Conservation (phyloP, 2,113 vertebrate species). For the Pongo abelii region DNA sequence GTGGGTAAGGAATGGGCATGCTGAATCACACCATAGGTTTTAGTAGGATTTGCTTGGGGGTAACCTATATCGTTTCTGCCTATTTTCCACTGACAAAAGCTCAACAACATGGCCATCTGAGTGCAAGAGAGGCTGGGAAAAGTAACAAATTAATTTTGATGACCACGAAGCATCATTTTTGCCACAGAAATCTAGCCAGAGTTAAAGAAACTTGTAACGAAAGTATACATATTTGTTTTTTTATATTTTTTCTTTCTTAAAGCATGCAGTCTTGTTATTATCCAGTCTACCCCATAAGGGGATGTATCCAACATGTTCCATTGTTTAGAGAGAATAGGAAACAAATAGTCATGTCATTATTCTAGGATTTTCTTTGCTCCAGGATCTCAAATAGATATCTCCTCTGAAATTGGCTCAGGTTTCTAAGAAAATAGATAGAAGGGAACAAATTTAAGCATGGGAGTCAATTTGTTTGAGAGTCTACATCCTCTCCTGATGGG, state of each 20-base stretch:
- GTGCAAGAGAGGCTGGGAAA: background rate
- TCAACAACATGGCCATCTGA: background rate
- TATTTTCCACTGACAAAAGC: background rate
- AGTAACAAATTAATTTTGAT: background rate
- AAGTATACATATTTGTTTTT: background rate
- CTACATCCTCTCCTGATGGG: background rate
- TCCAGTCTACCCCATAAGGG: background rate
- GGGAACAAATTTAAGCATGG: background rate
- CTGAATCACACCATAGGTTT: background rate
- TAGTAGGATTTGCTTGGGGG: background rate
- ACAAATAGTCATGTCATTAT: background rate
- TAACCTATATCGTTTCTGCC: background rate
- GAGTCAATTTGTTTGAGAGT: background rate
- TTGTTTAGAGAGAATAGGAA: slow-evolving; percentile 20
- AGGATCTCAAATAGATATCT: background rate
- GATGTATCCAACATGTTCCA: background rate
- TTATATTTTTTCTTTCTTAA: background rate
- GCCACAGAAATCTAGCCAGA: background rate
- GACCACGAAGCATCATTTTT: background rate
- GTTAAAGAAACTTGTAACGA: background rate
- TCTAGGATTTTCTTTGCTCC: background rate
- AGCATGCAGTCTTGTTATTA: background rate
- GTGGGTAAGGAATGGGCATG: background rate
- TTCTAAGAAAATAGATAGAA: background rate
- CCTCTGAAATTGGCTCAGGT: background rate